phyloP scores from a whole-genome alignment of 1,140 invertebrate species.

The Danaus melanippus region DNA sequence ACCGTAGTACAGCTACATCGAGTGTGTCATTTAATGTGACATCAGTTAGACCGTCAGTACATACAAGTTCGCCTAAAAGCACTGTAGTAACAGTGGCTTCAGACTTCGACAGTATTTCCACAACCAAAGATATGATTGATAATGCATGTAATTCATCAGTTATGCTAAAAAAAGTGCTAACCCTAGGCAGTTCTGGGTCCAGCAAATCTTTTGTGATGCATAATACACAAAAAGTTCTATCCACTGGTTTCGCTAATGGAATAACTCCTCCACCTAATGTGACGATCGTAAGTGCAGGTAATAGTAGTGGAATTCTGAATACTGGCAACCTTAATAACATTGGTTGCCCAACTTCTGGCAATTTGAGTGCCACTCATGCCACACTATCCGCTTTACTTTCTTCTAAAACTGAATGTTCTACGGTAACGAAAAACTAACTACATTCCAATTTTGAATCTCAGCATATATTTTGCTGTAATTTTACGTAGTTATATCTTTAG shows the following conservation, averaged over 20 bases:
- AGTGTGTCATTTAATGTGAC: slow-evolving; percentile 54
- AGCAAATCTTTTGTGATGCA: slow-evolving; percentile 70
- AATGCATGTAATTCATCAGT: slow-evolving; percentile 68
- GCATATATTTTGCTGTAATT: slow-evolving; percentile 1
- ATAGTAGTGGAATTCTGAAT: slow-evolving; percentile 40
- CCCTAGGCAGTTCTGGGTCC: slow-evolving; percentile 59
- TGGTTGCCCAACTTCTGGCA: slow-evolving; percentile 51
- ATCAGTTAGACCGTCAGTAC: slow-evolving; percentile 38
- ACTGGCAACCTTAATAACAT: slow-evolving; percentile 27
- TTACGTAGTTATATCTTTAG: neutral
- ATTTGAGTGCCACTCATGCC: slow-evolving; percentile 66
- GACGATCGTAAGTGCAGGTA: slow-evolving; percentile 60
- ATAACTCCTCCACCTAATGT: slow-evolving; percentile 57
- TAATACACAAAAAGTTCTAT: slow-evolving; percentile 67
- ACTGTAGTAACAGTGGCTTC: slow-evolving; percentile 33
- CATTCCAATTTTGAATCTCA: slow-evolving; percentile 8
- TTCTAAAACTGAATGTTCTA: slow-evolving; percentile 46
- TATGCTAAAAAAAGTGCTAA: slow-evolving; percentile 70
- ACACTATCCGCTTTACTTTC: slow-evolving; percentile 63
- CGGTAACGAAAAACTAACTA: slow-evolving; percentile 50
- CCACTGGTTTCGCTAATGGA: slow-evolving; percentile 62
- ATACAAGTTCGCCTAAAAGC: slow-evolving; percentile 49
- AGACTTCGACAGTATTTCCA: slow-evolving; percentile 57
- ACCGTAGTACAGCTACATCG: slow-evolving; percentile 39
- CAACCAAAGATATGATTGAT: slow-evolving; percentile 69